Percentiles rank a stretch among this genome's conserved stretches.
Conservation (phyloP, 2,888 invertebrate genomes). For the Hypomecis punctinalis region DNA sequence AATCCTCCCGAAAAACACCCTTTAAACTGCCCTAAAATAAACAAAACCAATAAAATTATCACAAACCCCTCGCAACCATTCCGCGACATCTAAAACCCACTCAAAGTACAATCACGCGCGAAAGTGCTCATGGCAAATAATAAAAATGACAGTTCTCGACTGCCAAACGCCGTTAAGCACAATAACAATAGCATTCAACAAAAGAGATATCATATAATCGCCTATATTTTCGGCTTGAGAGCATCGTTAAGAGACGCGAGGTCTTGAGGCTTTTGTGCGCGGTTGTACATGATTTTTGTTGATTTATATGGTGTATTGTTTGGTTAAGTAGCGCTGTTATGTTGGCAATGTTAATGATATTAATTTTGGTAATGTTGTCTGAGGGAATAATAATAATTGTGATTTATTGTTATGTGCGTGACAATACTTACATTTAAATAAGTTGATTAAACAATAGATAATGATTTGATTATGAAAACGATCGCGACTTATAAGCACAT, state of each 20-base stretch:
- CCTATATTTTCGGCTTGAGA: slow-evolving; percentile 50
- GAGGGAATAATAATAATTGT: not conserved
- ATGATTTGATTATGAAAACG: not conserved
- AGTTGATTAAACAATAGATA: not conserved
- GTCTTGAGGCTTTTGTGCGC: slow-evolving; percentile 44
- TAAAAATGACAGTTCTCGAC: slow-evolving; percentile 46
- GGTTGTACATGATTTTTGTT: slow-evolving; percentile 45
- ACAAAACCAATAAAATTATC: slow-evolving; percentile 18
- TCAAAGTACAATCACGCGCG: slow-evolving; percentile 48
- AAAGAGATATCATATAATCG: slow-evolving; percentile 50
- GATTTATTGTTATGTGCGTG: not conserved
- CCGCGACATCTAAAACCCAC: slow-evolving; percentile 28
- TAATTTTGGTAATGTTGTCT: slow-evolving; percentile 8
- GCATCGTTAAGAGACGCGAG: slow-evolving; percentile 48
- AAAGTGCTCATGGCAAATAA: slow-evolving; percentile 52
- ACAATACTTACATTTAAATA: not conserved
- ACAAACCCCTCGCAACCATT: slow-evolving; percentile 10
- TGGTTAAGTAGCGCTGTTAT: slow-evolving; percentile 14
- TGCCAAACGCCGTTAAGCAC: slow-evolving; percentile 46
- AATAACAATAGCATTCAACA: slow-evolving; percentile 51
- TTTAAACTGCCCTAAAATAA: slow-evolving; percentile 5
- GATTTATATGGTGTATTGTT: slow-evolving; percentile 36
- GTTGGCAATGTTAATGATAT: slow-evolving; percentile 14
- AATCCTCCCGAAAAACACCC: not conserved
- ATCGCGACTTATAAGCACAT: too few species aligned